Evolutionary conservation across 2,113 vertebrate genomes (phyloP).

Genomic region (Nanger granti): DNA sequence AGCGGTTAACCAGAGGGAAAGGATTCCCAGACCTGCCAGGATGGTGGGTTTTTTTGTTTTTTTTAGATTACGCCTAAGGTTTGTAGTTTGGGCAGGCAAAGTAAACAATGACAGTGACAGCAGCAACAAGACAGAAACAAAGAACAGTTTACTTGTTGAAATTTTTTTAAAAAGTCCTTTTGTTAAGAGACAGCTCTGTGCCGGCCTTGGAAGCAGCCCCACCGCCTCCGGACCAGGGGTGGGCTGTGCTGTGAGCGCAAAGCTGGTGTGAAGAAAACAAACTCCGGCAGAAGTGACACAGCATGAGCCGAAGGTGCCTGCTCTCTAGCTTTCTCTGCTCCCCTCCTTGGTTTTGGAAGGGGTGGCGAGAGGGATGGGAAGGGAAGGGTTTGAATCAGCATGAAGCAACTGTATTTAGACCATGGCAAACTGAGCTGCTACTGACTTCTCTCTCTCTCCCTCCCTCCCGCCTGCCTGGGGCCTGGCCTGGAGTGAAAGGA

Average conservation of each 20-base stretch:
- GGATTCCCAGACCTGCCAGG: conserved; percentile 70
- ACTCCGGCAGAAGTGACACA: not conserved
- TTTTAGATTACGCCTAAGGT: conserved; percentile 41
- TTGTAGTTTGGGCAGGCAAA: conserved; percentile 54
- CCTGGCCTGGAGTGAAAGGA: not conserved
- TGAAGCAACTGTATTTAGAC: conserved; percentile 60
- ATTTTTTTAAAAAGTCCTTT: not conserved
- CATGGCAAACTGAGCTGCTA: conserved; percentile 62
- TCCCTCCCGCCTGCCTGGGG: not conserved
- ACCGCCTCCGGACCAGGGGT: not conserved
- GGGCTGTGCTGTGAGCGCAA: not conserved
- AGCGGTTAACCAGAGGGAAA: conserved; percentile 77
- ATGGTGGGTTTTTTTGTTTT: conserved; percentile 42
- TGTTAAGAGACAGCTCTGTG: conserved; percentile 16
- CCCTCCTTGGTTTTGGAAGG: not conserved
- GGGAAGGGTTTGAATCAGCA: conserved; percentile 13
- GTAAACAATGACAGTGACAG: conserved; percentile 51
- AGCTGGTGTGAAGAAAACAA: not conserved
- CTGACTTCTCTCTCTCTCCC: not conserved
- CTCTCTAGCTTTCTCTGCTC: not conserved
- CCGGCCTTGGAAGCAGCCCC: not conserved
- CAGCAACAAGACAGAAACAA: conserved; percentile 58
- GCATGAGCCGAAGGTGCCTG: not conserved
- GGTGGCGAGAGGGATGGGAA: not conserved
- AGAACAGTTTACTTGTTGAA: not conserved